Conservation (phyloP, 2,113 vertebrate species). For the Austrofundulus limnaeus region DNA sequence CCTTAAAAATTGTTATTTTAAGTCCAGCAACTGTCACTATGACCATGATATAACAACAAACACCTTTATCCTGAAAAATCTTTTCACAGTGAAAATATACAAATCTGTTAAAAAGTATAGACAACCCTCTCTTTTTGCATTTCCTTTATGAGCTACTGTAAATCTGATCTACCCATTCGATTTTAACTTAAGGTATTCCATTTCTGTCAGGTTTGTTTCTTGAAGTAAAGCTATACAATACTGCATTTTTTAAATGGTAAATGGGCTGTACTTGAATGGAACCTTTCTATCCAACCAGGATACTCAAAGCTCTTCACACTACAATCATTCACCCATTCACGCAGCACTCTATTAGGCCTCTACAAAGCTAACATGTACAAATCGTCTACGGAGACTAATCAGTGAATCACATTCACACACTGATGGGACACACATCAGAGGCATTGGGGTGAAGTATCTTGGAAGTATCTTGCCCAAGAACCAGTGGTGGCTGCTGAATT, state of each 20-base stretch:
- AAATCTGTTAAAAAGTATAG: neutral
- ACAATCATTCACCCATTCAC: too few species aligned
- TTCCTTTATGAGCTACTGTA: neutral
- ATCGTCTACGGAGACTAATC: too few species aligned
- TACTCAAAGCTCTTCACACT: too few species aligned
- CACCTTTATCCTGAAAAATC: neutral
- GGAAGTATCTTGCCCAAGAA: too few species aligned
- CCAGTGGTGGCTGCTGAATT: too few species aligned
- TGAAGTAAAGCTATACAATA: constrained; percentile 1
- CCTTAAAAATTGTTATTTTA: neutral
- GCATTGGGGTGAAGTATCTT: too few species aligned
- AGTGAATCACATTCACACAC: too few species aligned
- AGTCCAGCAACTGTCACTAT: neutral
- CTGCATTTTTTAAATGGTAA: neutral
- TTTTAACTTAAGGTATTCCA: neutral
- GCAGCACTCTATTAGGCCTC: too few species aligned
- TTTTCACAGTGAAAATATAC: neutral
- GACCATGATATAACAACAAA: neutral
- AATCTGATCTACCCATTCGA: neutral
- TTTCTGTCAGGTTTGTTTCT: neutral
- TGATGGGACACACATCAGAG: too few species aligned
- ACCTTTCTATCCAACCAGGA: too few species aligned
- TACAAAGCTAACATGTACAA: too few species aligned
- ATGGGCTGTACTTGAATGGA: too few species aligned
- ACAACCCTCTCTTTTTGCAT: neutral